phyloP scores from a whole-genome alignment of 2,113 vertebrate genomes.

The Muntiacus muntjak region DNA sequence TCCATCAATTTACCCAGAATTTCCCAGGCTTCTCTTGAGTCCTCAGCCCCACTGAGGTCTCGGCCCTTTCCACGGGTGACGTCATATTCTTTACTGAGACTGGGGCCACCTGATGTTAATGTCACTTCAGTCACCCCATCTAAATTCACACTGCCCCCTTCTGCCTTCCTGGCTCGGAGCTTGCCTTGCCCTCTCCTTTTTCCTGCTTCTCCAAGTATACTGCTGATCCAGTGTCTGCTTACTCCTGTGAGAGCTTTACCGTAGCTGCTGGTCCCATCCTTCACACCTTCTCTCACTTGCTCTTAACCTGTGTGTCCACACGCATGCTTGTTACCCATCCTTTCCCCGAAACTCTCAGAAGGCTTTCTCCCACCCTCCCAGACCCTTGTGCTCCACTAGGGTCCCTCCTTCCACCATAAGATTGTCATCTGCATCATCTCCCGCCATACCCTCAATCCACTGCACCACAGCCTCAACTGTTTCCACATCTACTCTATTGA shows the following conservation, averaged over 20 bases:
- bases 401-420: neutral
- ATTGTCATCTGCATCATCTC: neutral
- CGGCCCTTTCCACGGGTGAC: neutral
- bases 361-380: neutral
- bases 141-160: neutral
- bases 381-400: neutral
- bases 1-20: neutral
- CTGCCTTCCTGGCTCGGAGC: neutral
- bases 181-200: neutral
- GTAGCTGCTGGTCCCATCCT: too few relatives aligned
- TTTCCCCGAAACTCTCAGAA: neutral
- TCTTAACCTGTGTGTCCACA: neutral
- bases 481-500: neutral
- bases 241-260: neutral
- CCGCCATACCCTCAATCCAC: neutral
- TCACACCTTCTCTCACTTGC: neutral
- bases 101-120: too few relatives aligned
- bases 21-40: neutral
- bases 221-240: neutral
- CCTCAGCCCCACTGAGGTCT: neutral
- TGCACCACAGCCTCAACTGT: neutral
- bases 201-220: too few relatives aligned
- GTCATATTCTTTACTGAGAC: neutral
- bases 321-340: neutral
- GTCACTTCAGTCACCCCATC: neutral